Percentiles rank a stretch among this genome's conserved stretches.
Evolutionary conservation across 2,888 invertebrate genomes (phyloP).

Genomic region (Hypselothyrea guttata): DNA sequence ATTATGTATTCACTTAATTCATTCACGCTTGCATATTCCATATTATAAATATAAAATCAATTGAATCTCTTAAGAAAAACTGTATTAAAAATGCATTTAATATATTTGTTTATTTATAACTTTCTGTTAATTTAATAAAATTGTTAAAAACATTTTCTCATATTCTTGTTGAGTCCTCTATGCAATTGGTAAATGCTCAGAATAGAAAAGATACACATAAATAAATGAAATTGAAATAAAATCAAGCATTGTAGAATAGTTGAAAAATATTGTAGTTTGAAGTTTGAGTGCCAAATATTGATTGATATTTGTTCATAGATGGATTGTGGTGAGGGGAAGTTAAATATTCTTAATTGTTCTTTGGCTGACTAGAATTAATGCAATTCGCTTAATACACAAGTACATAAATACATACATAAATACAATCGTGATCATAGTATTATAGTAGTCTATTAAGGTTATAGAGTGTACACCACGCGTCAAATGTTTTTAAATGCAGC

Average conservation of each 20-base stretch:
- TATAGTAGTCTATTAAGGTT: constrained; percentile 56
- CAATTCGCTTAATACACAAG: constrained; percentile 61
- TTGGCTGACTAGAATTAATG: constrained; percentile 60
- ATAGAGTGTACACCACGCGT: constrained; percentile 43
- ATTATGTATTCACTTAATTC: constrained; percentile 11
- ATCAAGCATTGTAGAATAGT: background rate
- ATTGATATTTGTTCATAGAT: constrained; percentile 8
- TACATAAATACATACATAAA: constrained; percentile 69
- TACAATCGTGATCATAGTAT: constrained; percentile 66
- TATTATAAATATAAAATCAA: constrained; percentile 11
- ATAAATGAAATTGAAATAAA: constrained; percentile 2
- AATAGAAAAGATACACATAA: background rate
- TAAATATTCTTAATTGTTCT: constrained; percentile 15
- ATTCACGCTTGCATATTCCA: constrained; percentile 32
- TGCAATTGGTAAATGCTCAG: background rate
- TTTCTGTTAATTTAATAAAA: constrained; percentile 28
- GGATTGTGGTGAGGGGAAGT: background rate
- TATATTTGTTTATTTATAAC: constrained; percentile 42
- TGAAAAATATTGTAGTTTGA: constrained; percentile 16
- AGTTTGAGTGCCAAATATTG: constrained; percentile 32
- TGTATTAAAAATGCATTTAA: constrained; percentile 32
- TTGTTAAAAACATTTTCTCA: constrained; percentile 24
- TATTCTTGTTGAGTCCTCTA: constrained; percentile 2
- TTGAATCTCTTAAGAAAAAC: constrained; percentile 31
- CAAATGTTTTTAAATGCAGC: constrained; percentile 62